Percentiles rank a stretch among this genome's conserved stretches.
Evolutionary conservation across 2,113 vertebrate genomes (phyloP).

Genomic region (Climacteris rufus): DNA sequence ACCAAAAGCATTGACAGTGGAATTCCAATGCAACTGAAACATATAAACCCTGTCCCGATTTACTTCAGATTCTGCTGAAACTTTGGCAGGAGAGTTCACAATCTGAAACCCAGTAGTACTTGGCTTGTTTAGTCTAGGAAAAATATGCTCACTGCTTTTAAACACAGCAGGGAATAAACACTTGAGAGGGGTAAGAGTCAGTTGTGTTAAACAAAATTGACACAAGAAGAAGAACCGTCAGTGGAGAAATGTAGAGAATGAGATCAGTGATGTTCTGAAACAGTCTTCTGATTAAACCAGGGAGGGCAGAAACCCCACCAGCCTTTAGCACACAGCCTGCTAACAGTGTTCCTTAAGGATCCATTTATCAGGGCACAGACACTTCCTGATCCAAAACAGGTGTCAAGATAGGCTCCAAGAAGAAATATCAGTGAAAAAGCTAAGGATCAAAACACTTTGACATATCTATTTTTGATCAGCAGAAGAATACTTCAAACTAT

Average conservation of each 20-base stretch:
- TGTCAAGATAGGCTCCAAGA: not conserved
- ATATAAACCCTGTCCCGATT: not conserved
- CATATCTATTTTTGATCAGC: not conserved
- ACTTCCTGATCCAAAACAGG: not conserved
- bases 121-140: slow-evolving; percentile 11
- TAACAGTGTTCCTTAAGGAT: not conserved
- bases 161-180: slow-evolving; percentile 21
- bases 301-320: not conserved
- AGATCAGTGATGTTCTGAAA: not conserved
- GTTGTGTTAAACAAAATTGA: not conserved
- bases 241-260: not conserved
- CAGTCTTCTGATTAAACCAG: not conserved
- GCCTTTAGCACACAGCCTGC: not conserved
- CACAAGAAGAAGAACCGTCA: not conserved
- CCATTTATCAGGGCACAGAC: not conserved
- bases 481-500: not conserved
- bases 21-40: not conserved
- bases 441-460: not conserved
- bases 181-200: not conserved
- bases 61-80: not conserved
- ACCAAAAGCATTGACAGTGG: not conserved
- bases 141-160: not conserved
- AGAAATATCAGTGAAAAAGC: not conserved
- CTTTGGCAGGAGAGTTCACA: not conserved
- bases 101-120: not conserved